Evolutionary conservation across 2,888 invertebrate species (phyloP), one percentile per base, ranked within the genome.

Genomic region (Tiliacea aurago): DNA sequence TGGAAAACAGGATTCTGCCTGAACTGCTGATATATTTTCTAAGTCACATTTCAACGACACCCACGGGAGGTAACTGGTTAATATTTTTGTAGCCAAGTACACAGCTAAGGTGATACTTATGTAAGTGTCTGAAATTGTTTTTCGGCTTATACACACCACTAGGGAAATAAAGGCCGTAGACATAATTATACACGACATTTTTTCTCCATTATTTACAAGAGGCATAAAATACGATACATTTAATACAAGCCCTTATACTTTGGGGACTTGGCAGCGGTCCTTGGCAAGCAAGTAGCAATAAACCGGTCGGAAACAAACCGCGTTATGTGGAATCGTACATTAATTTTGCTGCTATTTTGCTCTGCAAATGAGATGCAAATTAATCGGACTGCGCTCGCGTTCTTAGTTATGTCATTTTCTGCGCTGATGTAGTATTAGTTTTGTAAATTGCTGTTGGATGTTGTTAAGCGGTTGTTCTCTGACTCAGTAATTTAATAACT

Each of bases 361-460:
- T 72, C 56, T 55, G 73, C 70, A 85, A 86, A 86, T 86, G 81
- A 86, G 79, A 86, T 86, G 85, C 87, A 86, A 86, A 86, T 86
- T 81, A 86, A 81, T 85, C 74, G 77, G 74, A 79, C 83, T 80
- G 78, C 74, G 70, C 62, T 81, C 51, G 63, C 70, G 70, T 81
- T 84, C 79, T 86, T 75, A 79, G 86, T 84, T 43, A 58, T 77
- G 71, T 81, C 78, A 78, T 81, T 84, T 76, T 80, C 71, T 70
- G 55, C 76, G 49, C 73, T 73, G 63, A 71, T 69, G 67, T 73
- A 68, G 77, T 75, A 83, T 81, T 75, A 80, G 68, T 75, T 77
- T 73, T 64, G 71, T 71, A 76, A 86, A 84, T 84, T 84, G 78
- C 72, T 83, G 61, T 73, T 75, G 58, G 68, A 63, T 62, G 65